Evolutionary conservation across 2,888 invertebrate species (phyloP).

Genomic region (Elgonia sp.): DNA sequence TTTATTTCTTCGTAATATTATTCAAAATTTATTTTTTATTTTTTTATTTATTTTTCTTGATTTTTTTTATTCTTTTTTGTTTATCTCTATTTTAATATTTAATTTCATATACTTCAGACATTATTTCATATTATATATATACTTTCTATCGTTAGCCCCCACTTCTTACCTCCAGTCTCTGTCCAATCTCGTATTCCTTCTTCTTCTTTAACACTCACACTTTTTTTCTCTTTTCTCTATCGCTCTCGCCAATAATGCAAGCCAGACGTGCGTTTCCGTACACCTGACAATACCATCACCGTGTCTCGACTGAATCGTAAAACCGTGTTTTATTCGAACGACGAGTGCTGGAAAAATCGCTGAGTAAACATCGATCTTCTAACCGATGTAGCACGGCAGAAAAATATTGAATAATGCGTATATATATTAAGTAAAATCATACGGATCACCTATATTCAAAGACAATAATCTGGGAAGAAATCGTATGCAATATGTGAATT

Average conservation of each 20-base stretch:
- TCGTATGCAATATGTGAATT: conserved; percentile 17
- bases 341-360: conserved; percentile 74
- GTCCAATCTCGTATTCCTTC: too few relatives aligned
- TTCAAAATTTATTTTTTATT: too few relatives aligned
- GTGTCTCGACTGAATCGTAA: conserved; percentile 79
- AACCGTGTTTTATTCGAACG: conserved; percentile 78
- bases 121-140: too few relatives aligned
- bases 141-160: too few relatives aligned
- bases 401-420: conserved; percentile 64
- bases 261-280: conserved; percentile 75
- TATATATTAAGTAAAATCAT: conserved; percentile 45
- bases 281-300: conserved; percentile 79
- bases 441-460: conserved; percentile 48
- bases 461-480: conserved; percentile 53
- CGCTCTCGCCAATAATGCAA: conserved; percentile 68
- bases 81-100: too few relatives aligned
- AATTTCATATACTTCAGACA: too few relatives aligned
- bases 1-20: too few relatives aligned
- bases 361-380: conserved; percentile 75
- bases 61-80: too few relatives aligned
- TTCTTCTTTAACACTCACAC: too few relatives aligned
- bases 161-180: too few relatives aligned
- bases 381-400: conserved; percentile 62
- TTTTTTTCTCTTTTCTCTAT: conserved; percentile 67
- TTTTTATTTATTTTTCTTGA: too few relatives aligned